Evolutionary conservation across 2,797 vertebrate genomes (phyloP).

Genomic region (Amblyraja radiata): DNA sequence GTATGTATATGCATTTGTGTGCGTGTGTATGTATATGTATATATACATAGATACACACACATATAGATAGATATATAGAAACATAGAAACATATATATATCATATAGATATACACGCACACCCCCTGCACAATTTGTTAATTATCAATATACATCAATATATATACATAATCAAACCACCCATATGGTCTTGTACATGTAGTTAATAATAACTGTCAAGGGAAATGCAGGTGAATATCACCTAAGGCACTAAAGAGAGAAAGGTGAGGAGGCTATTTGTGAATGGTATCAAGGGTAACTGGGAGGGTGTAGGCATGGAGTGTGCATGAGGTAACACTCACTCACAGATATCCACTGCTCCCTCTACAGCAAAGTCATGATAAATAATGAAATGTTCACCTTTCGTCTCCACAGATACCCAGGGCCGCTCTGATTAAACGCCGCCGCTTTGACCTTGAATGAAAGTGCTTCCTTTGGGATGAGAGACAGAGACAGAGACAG

Average conservation of each 20-base stretch:
- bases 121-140: too few species aligned
- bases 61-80: too few species aligned
- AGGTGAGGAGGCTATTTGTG: neutral
- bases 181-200: too few species aligned
- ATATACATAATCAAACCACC: too few species aligned
- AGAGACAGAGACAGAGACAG: neutral
- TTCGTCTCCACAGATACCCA: conserved; percentile 52
- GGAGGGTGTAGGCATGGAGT: neutral
- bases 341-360: neutral
- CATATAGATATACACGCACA: too few species aligned
- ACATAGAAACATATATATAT: too few species aligned
- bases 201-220: neutral
- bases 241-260: neutral
- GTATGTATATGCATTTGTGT: too few species aligned
- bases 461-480: conserved; percentile 54
- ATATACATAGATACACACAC: too few species aligned
- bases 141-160: too few species aligned
- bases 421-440: conserved; percentile 46
- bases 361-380: neutral
- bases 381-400: conserved; percentile 48
- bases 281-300: neutral
- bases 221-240: neutral
- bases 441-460: conserved; percentile 64
- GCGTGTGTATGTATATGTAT: too few species aligned
- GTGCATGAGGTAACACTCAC: neutral